Evolutionary conservation across 1,140 invertebrate genomes (phyloP), one percentile per base, ranked within the genome.

Genomic region (Heliconius hewitsoni): DNA sequence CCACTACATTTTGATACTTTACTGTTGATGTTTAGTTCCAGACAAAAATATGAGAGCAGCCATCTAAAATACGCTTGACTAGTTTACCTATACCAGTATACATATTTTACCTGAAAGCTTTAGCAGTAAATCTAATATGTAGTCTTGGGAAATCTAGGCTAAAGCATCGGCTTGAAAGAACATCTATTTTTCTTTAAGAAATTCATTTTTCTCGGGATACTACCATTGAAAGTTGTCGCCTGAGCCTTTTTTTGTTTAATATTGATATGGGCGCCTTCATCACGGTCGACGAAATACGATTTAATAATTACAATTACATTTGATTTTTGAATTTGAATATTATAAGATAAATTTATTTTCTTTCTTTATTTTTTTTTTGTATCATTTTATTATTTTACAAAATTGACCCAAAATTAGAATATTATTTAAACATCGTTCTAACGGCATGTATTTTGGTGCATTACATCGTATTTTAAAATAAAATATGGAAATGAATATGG

Each of bases 91-190:
- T 57, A 57, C 34, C 60, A 66, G 19, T 57, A 23, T 11, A 57
- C 55, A 11, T 30, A 34, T 72, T 72, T 72, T 42, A 39, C 71
- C 37, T 72, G 71, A 72, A 72, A 39, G 37, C 30, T 72, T 42
- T 72, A 39, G 6, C 30, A 39, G 71, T 72, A 72, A 72, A 72
- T 72, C 71, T 72, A 42, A 72, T 42, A 39, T 72, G 37, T 72
- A 42, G 34, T 34, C 71, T 23, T 72, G 71, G 60, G 60, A 66
- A 66, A 66, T 66, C 60, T 66, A 66, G 60, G 3, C 60, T 66
- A 66, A 66, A 66, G 60, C 60, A 66, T 66, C 27, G 60, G 27
- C 60, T 27, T 27, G 60, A 27, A 66, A 66, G 60, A 18, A 16
- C 23, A 66, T 66, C 23, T 66, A 66, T 66, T 66, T 66, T 30